A percentile compares a stretch with the other conserved stretches of the same genome.
These are phyloP conservation scores for Rousettus leschenaultii DNA, from an alignment of 2,113 vertebrate species.

Conservation along the genomic window DNA sequence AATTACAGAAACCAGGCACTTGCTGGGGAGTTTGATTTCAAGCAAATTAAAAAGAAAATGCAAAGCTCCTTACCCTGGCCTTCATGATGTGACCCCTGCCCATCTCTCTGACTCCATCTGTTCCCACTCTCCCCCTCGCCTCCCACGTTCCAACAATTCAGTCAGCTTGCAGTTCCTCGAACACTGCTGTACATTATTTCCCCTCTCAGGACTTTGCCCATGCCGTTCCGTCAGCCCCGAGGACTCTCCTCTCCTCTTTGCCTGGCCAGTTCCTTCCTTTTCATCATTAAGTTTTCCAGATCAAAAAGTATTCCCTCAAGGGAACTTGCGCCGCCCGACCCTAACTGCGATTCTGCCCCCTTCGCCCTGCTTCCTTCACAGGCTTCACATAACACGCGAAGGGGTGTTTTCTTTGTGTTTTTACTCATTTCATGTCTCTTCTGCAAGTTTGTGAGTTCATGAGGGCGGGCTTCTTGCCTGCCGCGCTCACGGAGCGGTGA, in stretches of 20 bases:
- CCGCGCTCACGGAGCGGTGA: neutral
- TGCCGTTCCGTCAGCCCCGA: fast-evolving
- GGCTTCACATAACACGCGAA: neutral
- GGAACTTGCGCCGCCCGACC: neutral
- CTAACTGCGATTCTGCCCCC: neutral
- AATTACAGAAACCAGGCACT: neutral
- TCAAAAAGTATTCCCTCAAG: neutral
- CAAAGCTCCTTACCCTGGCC: neutral
- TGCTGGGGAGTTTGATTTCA: neutral
- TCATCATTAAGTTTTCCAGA: neutral
- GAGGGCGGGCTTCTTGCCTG: neutral
- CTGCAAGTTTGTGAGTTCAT: neutral
- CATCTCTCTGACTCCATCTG: neutral
- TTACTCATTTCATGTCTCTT: neutral
- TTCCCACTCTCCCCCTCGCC: neutral
- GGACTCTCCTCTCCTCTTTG: neutral
- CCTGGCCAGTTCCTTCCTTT: neutral
- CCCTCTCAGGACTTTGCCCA: neutral
- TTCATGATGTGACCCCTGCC: neutral
- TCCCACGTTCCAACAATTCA: fast-evolving
- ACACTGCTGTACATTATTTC: neutral
- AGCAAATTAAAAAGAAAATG: neutral
- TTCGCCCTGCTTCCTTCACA: neutral
- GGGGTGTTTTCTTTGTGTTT: neutral
- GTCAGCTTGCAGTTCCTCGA: neutral